Percentiles rank a stretch among this genome's conserved stretches.
phyloP scores from a whole-genome alignment of 2,113 vertebrate species.

The Zosterops japonicus region DNA sequence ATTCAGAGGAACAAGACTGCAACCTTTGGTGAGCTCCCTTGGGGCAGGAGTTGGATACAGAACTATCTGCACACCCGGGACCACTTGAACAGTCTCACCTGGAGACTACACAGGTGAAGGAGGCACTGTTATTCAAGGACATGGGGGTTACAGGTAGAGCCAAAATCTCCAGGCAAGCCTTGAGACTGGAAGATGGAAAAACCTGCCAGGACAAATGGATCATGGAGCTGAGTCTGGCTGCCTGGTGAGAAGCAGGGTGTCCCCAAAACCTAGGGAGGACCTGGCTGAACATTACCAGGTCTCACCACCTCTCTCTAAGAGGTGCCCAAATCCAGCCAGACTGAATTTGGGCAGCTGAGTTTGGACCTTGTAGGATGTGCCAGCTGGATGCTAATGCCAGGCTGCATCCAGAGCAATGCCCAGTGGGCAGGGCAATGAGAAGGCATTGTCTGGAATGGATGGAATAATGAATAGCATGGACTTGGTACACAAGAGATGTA shows the following conservation, averaged over 20 bases:
- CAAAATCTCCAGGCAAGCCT: background rate
- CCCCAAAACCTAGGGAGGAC: background rate
- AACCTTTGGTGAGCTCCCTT: background rate
- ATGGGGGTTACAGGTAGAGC: accelerated
- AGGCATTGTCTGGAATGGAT: background rate
- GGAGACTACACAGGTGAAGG: accelerated
- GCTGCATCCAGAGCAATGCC: background rate
- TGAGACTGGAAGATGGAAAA: background rate
- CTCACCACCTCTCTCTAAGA: background rate
- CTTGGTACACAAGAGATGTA: background rate
- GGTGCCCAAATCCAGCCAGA: background rate
- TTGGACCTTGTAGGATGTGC: background rate
- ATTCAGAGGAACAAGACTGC: background rate
- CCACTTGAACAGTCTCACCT: background rate
- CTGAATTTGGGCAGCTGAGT: background rate
- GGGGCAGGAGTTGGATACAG: background rate
- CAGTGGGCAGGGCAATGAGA: background rate
- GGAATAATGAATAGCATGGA: background rate
- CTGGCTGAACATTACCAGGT: background rate
- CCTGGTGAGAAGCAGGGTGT: background rate
- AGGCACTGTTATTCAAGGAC: background rate
- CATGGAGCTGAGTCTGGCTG: background rate
- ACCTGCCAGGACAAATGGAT: background rate
- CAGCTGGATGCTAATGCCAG: background rate
- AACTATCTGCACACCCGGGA: background rate